Percentiles rank a stretch among this genome's conserved stretches.
phyloP scores from a whole-genome alignment of 2,888 invertebrate species.

The Aleiodes leptofemur region DNA sequence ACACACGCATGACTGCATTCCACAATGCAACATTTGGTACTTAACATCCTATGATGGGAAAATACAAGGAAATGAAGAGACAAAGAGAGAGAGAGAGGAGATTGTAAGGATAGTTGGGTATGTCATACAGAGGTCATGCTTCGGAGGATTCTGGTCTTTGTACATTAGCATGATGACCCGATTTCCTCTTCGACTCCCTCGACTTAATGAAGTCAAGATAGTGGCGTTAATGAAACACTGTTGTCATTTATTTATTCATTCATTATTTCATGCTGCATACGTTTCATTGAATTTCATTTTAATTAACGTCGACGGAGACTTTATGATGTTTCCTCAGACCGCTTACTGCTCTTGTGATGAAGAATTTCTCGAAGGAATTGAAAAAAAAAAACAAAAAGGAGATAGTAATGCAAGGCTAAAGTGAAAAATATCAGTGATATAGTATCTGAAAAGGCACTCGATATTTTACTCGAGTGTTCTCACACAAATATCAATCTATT shows the following conservation, averaged over 20 bases:
- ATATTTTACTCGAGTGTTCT: neutral
- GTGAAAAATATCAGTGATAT: neutral
- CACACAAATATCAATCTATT: slow-evolving; percentile 13
- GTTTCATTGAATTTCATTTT: neutral
- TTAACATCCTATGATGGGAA: slow-evolving; percentile 30
- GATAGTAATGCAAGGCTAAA: too few relatives aligned
- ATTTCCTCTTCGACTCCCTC: slow-evolving; percentile 12
- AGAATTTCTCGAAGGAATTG: neutral
- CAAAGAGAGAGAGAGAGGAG: slow-evolving; percentile 23
- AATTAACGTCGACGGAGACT: neutral
- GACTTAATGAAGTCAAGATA: slow-evolving; percentile 1
- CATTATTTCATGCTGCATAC: neutral
- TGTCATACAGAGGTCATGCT: slow-evolving; percentile 27
- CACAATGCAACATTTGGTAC: slow-evolving; percentile 35
- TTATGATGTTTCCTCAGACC: neutral
- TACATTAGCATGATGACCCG: slow-evolving; percentile 21
- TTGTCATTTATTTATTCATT: slow-evolving; percentile 12
- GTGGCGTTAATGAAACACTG: neutral
- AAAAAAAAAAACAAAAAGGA: too few relatives aligned
- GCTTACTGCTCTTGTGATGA: neutral
- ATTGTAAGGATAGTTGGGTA: slow-evolving; percentile 12
- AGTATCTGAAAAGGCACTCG: neutral
- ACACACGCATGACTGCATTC: slow-evolving; percentile 20
- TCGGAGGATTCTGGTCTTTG: neutral
- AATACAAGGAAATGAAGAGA: slow-evolving; percentile 4